Base-by-base conservation (phyloP, 2,797 vertebrate species). In the Denticeps clupeoides region DNA sequence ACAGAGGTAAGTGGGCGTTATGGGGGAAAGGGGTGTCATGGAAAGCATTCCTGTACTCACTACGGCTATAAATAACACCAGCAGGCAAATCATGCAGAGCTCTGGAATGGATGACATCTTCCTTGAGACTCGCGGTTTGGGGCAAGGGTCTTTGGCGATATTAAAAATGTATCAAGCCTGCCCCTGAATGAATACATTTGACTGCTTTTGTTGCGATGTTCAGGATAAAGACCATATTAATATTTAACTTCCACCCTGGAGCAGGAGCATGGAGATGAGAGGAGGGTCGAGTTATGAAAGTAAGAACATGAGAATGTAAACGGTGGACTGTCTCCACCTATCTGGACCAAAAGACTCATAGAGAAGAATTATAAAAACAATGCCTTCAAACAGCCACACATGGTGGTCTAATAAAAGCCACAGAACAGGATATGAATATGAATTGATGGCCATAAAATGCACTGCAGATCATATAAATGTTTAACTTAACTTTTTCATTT, bases 131-230 rank as follows among this genome's bases (percentile, higher is more conserved):
- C 2, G 21, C 13, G 43, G 46, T 49, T 25, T 16, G 41, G 19
- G 22, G 29, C 41, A 47, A 45, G 16, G 9, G 10, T 44, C 27
- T 47, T 37, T 51, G 24, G 4, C 9, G 25, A 11, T 32, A 56
- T 56, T 46, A 53, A 61, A 56, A 35, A 51, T 54, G 51, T 31
- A 51, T 27, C 32, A 28, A 42, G 54, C 55, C 48, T 35, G 29
- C 45, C 42, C 44, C 21, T 46, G 49, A 35, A 38, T 46, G 37
- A 19, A 41, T 44, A 59, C 41, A 44, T 19, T 37, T 33, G 11
- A 51, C 44, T 47, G 27, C 27, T 29, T 51, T 45, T 16, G 4
- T 27, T 25, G 47, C 44, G 38, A 8, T 33, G 50, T 50, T 21
- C n/a, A 18, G 50, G 41, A 49, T 33, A 32, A 33, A 44, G 27